Percentiles rank a stretch among this genome's conserved stretches.
These are phyloP conservation scores for Acanthosepion pharaonis DNA, from an alignment of 2,888 invertebrate species.

Conservation along the genomic window DNA sequence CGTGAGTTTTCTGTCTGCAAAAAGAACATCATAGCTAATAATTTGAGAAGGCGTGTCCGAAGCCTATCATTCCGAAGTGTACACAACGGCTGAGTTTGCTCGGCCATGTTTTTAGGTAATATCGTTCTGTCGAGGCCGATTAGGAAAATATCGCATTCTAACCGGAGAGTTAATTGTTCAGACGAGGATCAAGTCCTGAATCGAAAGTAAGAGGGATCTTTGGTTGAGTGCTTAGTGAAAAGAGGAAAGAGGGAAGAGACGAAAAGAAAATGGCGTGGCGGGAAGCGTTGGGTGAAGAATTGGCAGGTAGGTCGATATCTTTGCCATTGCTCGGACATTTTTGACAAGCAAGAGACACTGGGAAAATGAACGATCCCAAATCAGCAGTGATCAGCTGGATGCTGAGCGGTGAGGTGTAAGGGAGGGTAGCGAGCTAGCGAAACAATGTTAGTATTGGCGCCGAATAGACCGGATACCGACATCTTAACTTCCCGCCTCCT, in stretches of 20 bases:
- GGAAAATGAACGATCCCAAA: conserved; percentile 13
- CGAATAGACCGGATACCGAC: conserved; percentile 20
- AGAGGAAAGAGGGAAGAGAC: background rate
- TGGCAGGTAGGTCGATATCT: background rate
- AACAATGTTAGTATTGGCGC: conserved; percentile 18
- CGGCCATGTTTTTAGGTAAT: background rate
- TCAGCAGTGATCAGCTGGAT: background rate
- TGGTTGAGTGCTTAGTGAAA: background rate
- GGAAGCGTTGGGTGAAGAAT: too few species aligned
- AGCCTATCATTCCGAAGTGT: too few species aligned
- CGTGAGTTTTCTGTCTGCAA: too few species aligned
- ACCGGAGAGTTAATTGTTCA: background rate
- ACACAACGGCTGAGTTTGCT: background rate
- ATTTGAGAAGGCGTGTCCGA: too few species aligned
- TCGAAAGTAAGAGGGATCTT: background rate
- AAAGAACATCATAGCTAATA: too few species aligned
- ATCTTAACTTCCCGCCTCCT: background rate
- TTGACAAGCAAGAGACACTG: conserved; percentile 17
- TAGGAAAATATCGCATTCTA: too few species aligned
- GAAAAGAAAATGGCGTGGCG: background rate
- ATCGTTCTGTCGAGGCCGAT: background rate
- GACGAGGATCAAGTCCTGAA: background rate
- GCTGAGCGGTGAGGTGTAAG: background rate
- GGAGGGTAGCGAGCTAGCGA: background rate
- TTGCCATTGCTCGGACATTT: background rate